Base-by-base conservation (phyloP, 2,113 vertebrate genomes). In the Vimba vimba region DNA sequence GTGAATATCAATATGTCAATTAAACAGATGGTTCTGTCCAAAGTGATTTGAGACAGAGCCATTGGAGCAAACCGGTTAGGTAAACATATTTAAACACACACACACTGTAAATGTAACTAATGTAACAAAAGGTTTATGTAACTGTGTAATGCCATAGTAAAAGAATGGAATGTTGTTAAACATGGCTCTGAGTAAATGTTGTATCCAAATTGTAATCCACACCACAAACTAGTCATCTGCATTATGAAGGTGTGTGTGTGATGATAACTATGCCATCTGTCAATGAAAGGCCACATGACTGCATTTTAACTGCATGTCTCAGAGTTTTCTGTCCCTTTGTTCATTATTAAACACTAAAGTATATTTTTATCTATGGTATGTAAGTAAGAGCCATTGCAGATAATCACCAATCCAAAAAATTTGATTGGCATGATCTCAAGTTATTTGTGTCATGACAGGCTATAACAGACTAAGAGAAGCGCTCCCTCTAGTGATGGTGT, bases 401-500 rank as follows among this genome's bases (percentile, higher is more conserved):
- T 13, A n/a, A n/a, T 73, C 5, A 43, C 39, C 33, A 33, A 33
- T n/a, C 33, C 1, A 62, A 62, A 11, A n/a, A 25, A 21, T 8
- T 1, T 57, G 55, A 21, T 12, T 62, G n/a, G 4, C n/a, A 25
- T 71, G 36, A 74, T 45, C 1, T 21, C 5, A 9, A 23, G 55
- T 57, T 6, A 11, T 30, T 36, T 23, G 27, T 78, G 11, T 11
- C 50, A 57, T 19, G 19, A 45, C 36, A 73, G 50, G 21, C 12
- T 87, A 68, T 43, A 77, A 77, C 30, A 60, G 23, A 6, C 12
- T 88, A 71, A 59, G 68, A 76, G 45, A 27, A 91, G 87, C 91
- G 88, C 88, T 86, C 80, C 91, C 88, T 88, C 94, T 93, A 86
- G 89, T 92, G 93, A 91, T 79, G 74, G 10, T 83, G 74, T 77